Percentiles rank a stretch among this genome's conserved stretches.
Evolutionary conservation across 53 echinoderm and acorn worm species (phyloP).

Genomic region (Henricia sp.): DNA sequence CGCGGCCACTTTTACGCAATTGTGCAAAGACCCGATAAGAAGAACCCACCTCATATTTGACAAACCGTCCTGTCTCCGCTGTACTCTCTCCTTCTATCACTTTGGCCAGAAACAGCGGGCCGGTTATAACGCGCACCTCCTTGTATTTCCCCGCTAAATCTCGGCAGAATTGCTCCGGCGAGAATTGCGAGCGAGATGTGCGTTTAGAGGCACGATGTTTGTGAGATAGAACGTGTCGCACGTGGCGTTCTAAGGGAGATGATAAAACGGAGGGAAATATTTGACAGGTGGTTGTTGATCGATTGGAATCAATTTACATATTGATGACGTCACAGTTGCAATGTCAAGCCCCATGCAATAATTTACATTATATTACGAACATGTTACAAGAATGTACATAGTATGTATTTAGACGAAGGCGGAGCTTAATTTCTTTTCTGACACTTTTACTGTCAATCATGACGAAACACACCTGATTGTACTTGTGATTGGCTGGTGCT

Average conservation of each 20-base stretch:
- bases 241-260: slow-evolving; percentile 72
- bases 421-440: no score
- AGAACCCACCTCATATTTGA: slow-evolving; percentile 87
- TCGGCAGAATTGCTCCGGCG: slow-evolving; percentile 96
- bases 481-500: slow-evolving; percentile 89
- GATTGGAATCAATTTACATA: background rate
- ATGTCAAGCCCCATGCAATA: no score
- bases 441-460: no score
- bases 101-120: slow-evolving; percentile 74
- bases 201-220: slow-evolving; percentile 90
- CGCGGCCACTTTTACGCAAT: background rate
- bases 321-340: background rate
- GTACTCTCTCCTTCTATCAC: slow-evolving; percentile 17
- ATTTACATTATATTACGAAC: no score
- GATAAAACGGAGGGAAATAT: background rate
- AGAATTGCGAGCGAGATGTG: slow-evolving; percentile 71
- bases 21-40: background rate
- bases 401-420: no score
- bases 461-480: slow-evolving; percentile 74
- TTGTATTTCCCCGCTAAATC: slow-evolving; percentile 66
- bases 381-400: no score
- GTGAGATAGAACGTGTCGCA: slow-evolving; percentile 85
- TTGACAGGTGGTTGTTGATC: background rate
- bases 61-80: no score
- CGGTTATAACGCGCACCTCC: slow-evolving; percentile 88